These are phyloP conservation scores for Naja naja DNA, from an alignment of 2,113 vertebrate genomes.

Conservation along the genomic window DNA sequence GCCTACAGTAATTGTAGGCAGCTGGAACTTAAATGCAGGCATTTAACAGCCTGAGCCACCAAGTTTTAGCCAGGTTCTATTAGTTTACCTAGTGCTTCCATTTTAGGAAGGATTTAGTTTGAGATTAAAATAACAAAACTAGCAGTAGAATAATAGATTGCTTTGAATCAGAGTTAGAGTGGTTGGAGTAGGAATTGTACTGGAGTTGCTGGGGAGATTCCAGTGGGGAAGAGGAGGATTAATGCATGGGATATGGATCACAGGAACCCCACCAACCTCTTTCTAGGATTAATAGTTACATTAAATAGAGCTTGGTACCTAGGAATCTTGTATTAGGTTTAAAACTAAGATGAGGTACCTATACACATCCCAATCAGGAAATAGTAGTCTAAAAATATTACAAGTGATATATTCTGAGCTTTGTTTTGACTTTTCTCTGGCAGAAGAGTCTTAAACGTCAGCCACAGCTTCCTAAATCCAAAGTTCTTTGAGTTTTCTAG, in stretches of 20 bases:
- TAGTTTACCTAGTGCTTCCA: conserved; percentile 60
- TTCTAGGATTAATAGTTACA: background rate
- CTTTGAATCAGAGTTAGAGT: conserved; percentile 57
- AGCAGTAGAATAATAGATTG: conserved; percentile 56
- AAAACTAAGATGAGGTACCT: background rate
- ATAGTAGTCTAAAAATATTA: background rate
- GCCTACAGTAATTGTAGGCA: too few species aligned
- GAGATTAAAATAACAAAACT: conserved; percentile 64
- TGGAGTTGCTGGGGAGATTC: background rate
- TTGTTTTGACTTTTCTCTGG: background rate
- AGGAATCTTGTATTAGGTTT: background rate
- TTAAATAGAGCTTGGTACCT: background rate
- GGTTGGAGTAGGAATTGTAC: conserved; percentile 44
- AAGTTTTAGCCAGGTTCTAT: conserved; percentile 62
- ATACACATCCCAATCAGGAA: background rate
- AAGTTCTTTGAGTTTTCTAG: background rate
- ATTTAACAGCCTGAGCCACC: too few species aligned
- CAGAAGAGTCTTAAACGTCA: background rate
- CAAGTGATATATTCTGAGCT: background rate
- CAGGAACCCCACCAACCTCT: background rate
- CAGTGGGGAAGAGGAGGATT: background rate
- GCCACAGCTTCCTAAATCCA: background rate
- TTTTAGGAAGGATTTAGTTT: conserved; percentile 61
- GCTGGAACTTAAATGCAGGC: too few species aligned
- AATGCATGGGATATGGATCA: background rate